These are phyloP conservation scores for Melanostoma scalare DNA, from an alignment of 2,888 invertebrate species.

Conservation along the genomic window DNA sequence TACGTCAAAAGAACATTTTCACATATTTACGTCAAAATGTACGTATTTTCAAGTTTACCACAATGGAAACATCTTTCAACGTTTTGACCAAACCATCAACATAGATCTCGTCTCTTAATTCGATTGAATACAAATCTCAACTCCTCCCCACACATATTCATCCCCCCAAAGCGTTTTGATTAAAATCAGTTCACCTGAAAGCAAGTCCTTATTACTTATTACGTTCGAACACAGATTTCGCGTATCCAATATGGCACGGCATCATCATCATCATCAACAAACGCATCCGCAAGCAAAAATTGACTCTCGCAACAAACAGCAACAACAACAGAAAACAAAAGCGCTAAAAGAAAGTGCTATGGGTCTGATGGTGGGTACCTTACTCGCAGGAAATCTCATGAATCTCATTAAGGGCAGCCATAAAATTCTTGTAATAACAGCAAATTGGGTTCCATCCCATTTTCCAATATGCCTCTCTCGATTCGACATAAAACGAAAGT, in stretches of 20 bases:
- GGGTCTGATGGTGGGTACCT: constrained; percentile 47
- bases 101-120: constrained; percentile 40
- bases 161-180: constrained; percentile 46
- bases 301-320: background rate
- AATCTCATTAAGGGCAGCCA: constrained; percentile 77
- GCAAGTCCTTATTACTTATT: constrained; percentile 60
- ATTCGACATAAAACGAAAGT: constrained; percentile 61
- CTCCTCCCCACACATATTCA: constrained; percentile 44
- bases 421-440: constrained; percentile 77
- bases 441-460: constrained; percentile 77
- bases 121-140: constrained; percentile 63
- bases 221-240: constrained; percentile 47
- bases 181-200: constrained; percentile 68
- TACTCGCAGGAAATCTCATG: constrained; percentile 75
- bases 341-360: constrained; percentile 68
- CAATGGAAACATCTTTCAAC: background rate
- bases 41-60: background rate
- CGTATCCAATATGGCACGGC: constrained; percentile 67
- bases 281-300: constrained; percentile 20
- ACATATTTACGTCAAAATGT: background rate
- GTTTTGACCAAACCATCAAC: constrained; percentile 29
- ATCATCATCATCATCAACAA: constrained; percentile 45
- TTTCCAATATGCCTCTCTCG: constrained; percentile 72
- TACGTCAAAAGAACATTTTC: too few relatives aligned
- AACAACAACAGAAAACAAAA: constrained; percentile 29